Evolutionary conservation across 1,140 invertebrate species (phyloP).

Genomic region (Pogonus chalceus): DNA sequence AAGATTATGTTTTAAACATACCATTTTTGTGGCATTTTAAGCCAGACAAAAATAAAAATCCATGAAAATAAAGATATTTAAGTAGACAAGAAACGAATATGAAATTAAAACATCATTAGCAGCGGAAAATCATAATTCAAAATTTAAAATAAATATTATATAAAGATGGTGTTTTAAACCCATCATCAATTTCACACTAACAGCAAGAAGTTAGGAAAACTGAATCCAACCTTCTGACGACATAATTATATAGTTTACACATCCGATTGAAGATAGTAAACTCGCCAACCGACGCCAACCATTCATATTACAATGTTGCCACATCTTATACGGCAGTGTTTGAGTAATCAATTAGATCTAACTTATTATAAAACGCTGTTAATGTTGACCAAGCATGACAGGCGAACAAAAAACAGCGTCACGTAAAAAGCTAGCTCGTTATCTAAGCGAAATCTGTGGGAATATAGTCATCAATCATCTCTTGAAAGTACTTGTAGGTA

Average conservation of each 20-base stretch:
- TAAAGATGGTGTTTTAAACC: no score
- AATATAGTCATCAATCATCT: slow-evolving; percentile 5
- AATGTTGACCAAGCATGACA: slow-evolving; percentile 5
- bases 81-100: no score
- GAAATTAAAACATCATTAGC: no score
- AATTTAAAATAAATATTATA: no score
- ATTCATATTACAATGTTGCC: background rate
- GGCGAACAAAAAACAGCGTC: background rate
- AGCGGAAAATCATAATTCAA: no score
- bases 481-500: background rate
- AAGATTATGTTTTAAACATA: no score
- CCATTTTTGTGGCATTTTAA: no score
- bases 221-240: no score
- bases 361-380: slow-evolving; percentile 5
- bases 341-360: slow-evolving; percentile 4
- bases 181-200: no score
- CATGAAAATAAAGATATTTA: no score
- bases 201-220: no score
- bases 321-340: background rate
- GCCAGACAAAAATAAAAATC: no score
- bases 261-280: background rate
- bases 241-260: slow-evolving; percentile 6
- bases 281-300: background rate
- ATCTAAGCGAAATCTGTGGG: background rate
- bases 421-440: slow-evolving; percentile 1